Base-by-base conservation (phyloP, 2,888 invertebrate species). In the Subacronicta megacephala region DNA sequence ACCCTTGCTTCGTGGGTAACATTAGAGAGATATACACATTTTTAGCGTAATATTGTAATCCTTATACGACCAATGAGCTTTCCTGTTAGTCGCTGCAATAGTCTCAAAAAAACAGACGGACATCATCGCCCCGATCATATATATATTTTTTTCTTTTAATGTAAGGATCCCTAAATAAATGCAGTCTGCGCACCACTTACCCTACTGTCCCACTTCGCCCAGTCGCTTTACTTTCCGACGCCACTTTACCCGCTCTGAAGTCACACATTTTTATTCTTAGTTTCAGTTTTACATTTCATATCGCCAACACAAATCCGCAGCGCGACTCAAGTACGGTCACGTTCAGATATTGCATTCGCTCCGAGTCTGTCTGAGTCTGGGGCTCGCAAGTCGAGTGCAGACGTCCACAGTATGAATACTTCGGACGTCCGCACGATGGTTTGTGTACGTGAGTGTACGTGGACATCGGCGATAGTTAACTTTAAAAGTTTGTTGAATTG, bases 341-440 rank as follows among this genome's bases (percentile, higher is more conserved):
- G 80, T 80, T 62, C 49, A 56, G 63, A 70, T 74, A 77, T 78
- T 74, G 78, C 78, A 74, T 68, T 72, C 71, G 51, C 47, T 56
- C 55, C 49, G 18, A 59, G 68, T 59, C 51, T 60, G 53, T 51
- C 54, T 47, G 23, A 9, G 26, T 2, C 10, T 10, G 6, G 23
- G 1, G 23, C 62, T 57, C 61, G 64, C 60, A 60, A 50, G 60
- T 70, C 67, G 62, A 38, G 62, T 64, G 45, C 42, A 29, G 47
- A 43, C 46, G 62, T 54, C 50, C 50, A 37, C 40, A 42, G 38
- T 45, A 15, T 29, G 37, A 42, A 61, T 69, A 46, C 45, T 61
- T 56, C 33, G 33, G 53, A 64, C 43, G 52, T 29, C 26, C 10
- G 35, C 37, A 16, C 55, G 41, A 43, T 31, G 43, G 45, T 59